Conservation (phyloP, 2,113 vertebrate species). For the Cervus canadensis region DNA sequence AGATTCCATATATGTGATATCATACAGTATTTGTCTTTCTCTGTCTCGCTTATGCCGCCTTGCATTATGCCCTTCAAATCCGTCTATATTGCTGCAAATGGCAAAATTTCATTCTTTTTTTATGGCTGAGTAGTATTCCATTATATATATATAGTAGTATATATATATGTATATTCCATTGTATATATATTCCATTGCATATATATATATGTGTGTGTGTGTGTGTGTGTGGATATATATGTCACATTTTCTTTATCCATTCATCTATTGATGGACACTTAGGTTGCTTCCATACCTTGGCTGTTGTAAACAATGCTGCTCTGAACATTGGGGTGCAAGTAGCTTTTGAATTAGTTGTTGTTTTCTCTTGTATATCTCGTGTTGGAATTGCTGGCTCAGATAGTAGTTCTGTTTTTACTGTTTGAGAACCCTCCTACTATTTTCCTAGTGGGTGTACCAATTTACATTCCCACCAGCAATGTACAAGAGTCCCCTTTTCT, state of each 20-base stretch:
- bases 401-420: neutral
- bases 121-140: neutral
- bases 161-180: neutral
- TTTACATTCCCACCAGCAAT: neutral
- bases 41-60: neutral
- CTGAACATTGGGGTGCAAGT: neutral
- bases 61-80: neutral
- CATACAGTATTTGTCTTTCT: neutral
- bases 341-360: neutral
- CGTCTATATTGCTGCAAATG: neutral
- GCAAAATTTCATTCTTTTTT: neutral
- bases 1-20: neutral
- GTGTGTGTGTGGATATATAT: neutral
- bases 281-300: neutral
- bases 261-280: neutral
- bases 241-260: neutral
- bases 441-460: neutral
- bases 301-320: neutral
- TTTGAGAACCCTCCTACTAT: neutral
- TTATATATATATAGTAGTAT: neutral
- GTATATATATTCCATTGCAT: neutral
- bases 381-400: neutral
- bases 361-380: neutral
- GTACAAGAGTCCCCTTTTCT: neutral
- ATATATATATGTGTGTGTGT: too few species aligned